phyloP scores from a whole-genome alignment of 2,797 vertebrate species.

The Neomorphus geoffroyi region DNA sequence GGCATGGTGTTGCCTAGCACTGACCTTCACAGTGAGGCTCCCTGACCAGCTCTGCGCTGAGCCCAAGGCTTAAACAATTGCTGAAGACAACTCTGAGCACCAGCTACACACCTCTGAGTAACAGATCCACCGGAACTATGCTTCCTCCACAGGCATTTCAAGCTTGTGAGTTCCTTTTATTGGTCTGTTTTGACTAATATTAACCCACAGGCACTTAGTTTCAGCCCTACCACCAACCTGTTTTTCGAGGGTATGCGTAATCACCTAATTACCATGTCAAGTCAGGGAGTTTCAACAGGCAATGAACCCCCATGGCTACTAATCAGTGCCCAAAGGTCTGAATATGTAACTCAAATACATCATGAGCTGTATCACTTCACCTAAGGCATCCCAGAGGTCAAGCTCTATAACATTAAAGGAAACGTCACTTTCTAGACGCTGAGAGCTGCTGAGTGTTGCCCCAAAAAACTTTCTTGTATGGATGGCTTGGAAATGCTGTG shows the following conservation, averaged over 20 bases:
- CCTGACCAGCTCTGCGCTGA: neutral
- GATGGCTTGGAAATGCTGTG: neutral
- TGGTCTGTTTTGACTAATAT: neutral
- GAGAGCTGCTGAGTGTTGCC: neutral
- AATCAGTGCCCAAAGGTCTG: neutral
- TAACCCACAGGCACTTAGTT: neutral
- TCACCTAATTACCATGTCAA: neutral
- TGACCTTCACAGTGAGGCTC: neutral
- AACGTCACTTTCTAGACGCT: neutral
- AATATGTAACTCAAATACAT: neutral
- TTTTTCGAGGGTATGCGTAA: neutral
- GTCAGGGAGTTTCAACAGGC: neutral
- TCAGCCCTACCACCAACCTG: neutral
- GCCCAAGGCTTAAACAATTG: neutral
- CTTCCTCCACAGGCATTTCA: neutral
- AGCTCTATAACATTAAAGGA: rapidly evolving
- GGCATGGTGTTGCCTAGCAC: neutral
- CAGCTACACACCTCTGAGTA: rapidly evolving
- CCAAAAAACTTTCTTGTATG: neutral
- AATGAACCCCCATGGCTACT: neutral
- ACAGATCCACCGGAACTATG: neutral
- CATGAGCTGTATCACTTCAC: neutral
- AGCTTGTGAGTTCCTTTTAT: neutral
- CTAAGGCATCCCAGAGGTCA: neutral
- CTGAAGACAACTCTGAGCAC: neutral